A percentile compares a stretch with the other conserved stretches of the same genome.
Conservation (phyloP, 1,140 invertebrate species). For the Goniozus legneri region DNA sequence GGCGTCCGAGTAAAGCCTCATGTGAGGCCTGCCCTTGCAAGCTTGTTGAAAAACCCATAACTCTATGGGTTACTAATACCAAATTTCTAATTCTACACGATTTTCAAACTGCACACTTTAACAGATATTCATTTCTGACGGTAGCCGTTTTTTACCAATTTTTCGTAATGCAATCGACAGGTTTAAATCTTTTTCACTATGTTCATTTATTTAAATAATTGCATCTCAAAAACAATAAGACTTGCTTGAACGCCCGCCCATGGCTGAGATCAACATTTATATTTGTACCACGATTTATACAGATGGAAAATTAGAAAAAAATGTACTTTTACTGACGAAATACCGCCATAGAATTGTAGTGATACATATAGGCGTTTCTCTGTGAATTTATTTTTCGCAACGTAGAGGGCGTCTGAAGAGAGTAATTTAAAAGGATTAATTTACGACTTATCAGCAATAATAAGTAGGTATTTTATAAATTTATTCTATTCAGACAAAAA, state of each 20-base stretch:
- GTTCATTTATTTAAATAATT: no score
- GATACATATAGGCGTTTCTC: no score
- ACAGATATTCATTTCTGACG: constrained; percentile 15
- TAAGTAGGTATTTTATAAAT: no score
- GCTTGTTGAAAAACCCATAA: constrained; percentile 82
- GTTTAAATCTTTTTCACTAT: no score
- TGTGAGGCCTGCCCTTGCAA: constrained; percentile 78
- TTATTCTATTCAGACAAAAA: no score
- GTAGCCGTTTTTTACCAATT: background rate
- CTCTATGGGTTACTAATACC: background rate
- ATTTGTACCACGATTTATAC: constrained; percentile 21
- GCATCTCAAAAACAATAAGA: constrained; percentile 3
- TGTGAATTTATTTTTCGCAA: no score
- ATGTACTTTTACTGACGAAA: constrained; percentile 25
- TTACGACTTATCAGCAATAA: no score
- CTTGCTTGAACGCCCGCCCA: constrained; percentile 10
- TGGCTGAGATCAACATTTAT: constrained; percentile 38
- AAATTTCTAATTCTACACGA: background rate
- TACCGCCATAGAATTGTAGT: constrained; percentile 25
- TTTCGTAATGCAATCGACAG: background rate
- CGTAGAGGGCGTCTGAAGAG: no score
- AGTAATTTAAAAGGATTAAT: no score
- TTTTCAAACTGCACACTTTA: constrained; percentile 9
- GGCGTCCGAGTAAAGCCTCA: constrained; percentile 78
- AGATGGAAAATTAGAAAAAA: constrained; percentile 16